Evolutionary conservation across 2,797 vertebrate species (phyloP).

Genomic region (Argya squamiceps): DNA sequence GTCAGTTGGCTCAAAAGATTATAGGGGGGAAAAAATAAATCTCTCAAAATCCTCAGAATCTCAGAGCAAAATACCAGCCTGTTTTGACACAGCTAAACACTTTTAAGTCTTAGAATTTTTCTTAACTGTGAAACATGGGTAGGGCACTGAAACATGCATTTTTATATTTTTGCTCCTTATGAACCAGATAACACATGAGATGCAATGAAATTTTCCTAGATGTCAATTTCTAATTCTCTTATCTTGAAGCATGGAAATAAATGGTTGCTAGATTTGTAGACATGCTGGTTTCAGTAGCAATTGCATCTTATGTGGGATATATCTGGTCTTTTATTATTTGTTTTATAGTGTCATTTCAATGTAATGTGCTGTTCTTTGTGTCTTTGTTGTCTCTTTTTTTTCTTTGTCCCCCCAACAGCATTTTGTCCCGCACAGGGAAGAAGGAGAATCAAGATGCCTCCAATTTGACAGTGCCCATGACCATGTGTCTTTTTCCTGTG

Average conservation of each 20-base stretch:
- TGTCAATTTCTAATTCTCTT: constrained; percentile 68
- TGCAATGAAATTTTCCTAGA: constrained; percentile 89
- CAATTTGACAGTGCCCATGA: constrained; percentile 99
- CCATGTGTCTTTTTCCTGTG: constrained; percentile 99
- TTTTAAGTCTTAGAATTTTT: constrained; percentile 47
- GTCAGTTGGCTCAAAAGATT: constrained; percentile 70
- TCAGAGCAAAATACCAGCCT: constrained; percentile 32
- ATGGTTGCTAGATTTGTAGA: constrained; percentile 78
- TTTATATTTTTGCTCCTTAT: constrained; percentile 99
- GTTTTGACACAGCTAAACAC: constrained; percentile 35
- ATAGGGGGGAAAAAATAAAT: neutral
- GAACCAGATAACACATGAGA: constrained; percentile 99
- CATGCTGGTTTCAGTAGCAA: constrained; percentile 74
- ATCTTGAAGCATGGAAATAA: constrained; percentile 75
- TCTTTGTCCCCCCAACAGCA: constrained; percentile 99
- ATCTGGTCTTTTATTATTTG: constrained; percentile 99
- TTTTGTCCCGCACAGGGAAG: constrained; percentile 99
- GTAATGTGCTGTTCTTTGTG: constrained; percentile 99
- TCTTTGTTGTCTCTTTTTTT: constrained; percentile 99
- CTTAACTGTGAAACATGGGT: constrained; percentile 92
- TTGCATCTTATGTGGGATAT: constrained; percentile 99
- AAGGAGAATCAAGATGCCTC: constrained; percentile 99
- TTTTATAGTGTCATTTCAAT: constrained; percentile 99
- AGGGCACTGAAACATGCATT: constrained; percentile 99
- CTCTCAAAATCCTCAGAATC: constrained; percentile 28